Base-by-base conservation (phyloP, 2,888 invertebrate genomes). In the Sericinus montela region DNA sequence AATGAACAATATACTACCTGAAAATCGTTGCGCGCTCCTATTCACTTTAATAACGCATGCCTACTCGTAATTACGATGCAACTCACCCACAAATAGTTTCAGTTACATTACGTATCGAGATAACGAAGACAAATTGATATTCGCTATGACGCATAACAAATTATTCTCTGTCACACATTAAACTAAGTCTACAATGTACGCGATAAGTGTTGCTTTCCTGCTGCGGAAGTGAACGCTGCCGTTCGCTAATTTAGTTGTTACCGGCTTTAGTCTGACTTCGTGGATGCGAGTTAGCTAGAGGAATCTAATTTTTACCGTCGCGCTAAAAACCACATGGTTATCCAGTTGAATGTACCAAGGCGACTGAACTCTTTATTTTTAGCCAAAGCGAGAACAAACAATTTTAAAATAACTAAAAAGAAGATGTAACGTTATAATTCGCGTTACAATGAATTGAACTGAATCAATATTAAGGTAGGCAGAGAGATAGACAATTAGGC, bases 151-250 rank as follows among this genome's bases (percentile, higher is more conserved):
- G 65, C 60, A 63, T 60, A 59, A 67, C 66, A 62, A 66, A 67
- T 69, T 63, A 65, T 57, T 48, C 49, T 54, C 54, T 56, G 54
- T 53, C 48, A 44, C 48, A 40, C 51, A 47, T 47, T 43, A 51
- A 19, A 19, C 19, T 19, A 53, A 51, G 51, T 50, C 64, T 54
- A 63, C 70, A 65, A 58, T 69, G 60, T 65, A 64, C 64, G 67
- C 69, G 71, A 71, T 80, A 81, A 85, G 79, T 80, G 76, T 71
- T 68, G 67, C 71, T 80, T 81, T 85, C 85, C 85, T 84, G 84
- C 66, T 58, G 60, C 72, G 75, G 75, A 79, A 75, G 70, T 69
- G 63, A 63, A 61, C 66, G 67, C 64, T 71, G 68, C 64, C 69
- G 69, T 75, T 72, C 67, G 70, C 73, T 79, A 77, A 84, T 77